Evolutionary conservation across 1,140 invertebrate species (phyloP).

Genomic region (Diachasmimorpha longicaudata): DNA sequence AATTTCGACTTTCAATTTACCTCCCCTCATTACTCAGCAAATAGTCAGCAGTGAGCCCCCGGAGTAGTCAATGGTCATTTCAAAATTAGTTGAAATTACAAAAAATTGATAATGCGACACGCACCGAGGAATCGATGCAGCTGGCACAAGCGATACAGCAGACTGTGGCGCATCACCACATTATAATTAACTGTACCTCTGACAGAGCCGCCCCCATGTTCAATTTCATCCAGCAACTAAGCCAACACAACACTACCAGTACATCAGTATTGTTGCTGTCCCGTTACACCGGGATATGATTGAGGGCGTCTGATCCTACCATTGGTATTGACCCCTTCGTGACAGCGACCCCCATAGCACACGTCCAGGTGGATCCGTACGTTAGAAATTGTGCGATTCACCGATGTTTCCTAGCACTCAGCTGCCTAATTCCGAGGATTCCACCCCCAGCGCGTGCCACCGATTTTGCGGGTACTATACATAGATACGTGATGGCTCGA

Average conservation of each 20-base stretch:
- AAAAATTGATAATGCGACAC: slow-evolving; percentile 14
- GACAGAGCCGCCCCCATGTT: slow-evolving; percentile 32
- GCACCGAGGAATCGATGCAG: slow-evolving; percentile 6
- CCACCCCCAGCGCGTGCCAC: background rate
- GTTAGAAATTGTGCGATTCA: slow-evolving; percentile 27
- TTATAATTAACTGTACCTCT: slow-evolving; percentile 38
- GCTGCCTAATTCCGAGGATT: slow-evolving; percentile 39
- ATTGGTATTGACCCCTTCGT: slow-evolving; percentile 30
- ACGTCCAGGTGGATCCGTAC: slow-evolving; percentile 47
- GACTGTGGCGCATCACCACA: slow-evolving; percentile 21
- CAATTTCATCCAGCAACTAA: background rate
- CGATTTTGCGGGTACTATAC: slow-evolving; percentile 2
- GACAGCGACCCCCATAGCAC: slow-evolving; percentile 42
- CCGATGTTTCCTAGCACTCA: slow-evolving; percentile 26
- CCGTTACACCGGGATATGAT: background rate
- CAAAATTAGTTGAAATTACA: slow-evolving; percentile 20
- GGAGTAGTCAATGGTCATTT: background rate
- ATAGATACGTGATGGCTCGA: background rate
- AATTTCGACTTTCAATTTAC: slow-evolving; percentile 20
- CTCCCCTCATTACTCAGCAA: background rate
- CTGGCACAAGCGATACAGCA: background rate
- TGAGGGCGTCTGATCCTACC: background rate
- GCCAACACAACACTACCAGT: background rate
- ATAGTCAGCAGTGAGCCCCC: background rate
- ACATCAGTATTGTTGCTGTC: background rate